Evolutionary conservation across 2,113 vertebrate genomes (phyloP).

Genomic region (Uria aalge): DNA sequence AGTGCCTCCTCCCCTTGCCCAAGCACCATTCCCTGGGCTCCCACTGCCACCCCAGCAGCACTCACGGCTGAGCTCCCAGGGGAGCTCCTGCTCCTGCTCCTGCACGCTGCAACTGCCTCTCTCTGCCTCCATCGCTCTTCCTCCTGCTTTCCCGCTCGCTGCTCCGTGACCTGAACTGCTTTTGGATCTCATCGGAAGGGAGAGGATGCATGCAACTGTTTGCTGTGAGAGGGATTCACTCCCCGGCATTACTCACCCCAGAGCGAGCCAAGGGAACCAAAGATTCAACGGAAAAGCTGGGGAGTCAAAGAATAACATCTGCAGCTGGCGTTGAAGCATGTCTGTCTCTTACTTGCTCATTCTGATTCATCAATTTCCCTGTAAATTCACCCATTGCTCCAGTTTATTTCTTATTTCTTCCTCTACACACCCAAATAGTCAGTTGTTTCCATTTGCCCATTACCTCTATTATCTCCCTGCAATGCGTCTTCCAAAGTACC

Average conservation of each 20-base stretch:
- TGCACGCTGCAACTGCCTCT: neutral
- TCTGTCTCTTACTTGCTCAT: neutral
- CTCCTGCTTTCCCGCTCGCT: neutral
- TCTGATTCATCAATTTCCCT: neutral
- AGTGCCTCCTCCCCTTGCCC: neutral
- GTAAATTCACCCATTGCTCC: neutral
- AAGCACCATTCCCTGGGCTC: neutral
- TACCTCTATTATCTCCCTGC: neutral
- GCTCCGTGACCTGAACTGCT: neutral
- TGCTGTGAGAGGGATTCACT: neutral
- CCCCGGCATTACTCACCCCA: neutral
- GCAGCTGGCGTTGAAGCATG: neutral
- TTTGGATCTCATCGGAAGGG: neutral
- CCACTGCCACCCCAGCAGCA: fast-evolving
- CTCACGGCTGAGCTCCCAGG: neutral
- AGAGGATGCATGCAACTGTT: neutral
- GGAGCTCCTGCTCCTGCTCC: neutral
- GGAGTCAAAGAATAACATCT: neutral
- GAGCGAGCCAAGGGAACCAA: neutral
- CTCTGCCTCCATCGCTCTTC: neutral
- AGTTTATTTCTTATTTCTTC: neutral
- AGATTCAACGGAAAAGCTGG: neutral
- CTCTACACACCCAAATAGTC: neutral
- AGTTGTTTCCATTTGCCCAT: neutral
- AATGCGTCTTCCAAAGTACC: fast-evolving